phyloP scores from a whole-genome alignment of 2,113 vertebrate species.

The Cyanistes caeruleus region DNA sequence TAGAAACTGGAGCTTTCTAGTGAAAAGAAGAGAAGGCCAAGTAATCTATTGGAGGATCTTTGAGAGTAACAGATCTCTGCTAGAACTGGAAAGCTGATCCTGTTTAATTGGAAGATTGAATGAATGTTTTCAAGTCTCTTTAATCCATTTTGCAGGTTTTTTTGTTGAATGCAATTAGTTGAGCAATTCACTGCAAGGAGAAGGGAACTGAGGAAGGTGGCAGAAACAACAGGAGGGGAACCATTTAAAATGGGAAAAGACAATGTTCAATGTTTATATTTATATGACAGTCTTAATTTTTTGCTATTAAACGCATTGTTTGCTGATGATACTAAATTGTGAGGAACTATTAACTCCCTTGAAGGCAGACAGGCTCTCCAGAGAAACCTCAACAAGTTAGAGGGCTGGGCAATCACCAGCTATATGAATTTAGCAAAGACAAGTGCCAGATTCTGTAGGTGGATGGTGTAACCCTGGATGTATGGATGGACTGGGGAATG shows the following conservation, averaged over 20 bases:
- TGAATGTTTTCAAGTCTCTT: not conserved
- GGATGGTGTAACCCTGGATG: not conserved
- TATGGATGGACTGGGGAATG: not conserved
- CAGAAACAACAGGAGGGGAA: not conserved
- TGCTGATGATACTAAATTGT: not conserved
- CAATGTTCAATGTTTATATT: not conserved
- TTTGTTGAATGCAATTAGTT: not conserved
- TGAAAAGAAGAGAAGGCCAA: not conserved
- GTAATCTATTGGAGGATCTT: not conserved
- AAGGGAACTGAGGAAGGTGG: not conserved
- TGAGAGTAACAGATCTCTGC: not conserved
- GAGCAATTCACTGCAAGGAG: not conserved
- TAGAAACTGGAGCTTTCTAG: not conserved
- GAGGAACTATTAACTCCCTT: not conserved
- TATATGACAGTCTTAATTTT: not conserved
- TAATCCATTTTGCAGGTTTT: not conserved
- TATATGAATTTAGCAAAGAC: not conserved
- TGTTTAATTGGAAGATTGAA: not conserved
- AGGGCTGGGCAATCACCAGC: not conserved
- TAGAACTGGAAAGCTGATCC: not conserved
- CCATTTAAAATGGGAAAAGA: not conserved
- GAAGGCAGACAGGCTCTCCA: not conserved
- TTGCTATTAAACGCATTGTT: not conserved
- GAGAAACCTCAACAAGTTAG: not conserved
- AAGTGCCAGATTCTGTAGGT: not conserved